Conservation (phyloP, 1,140 invertebrate species). For the Bombus fervidus region DNA sequence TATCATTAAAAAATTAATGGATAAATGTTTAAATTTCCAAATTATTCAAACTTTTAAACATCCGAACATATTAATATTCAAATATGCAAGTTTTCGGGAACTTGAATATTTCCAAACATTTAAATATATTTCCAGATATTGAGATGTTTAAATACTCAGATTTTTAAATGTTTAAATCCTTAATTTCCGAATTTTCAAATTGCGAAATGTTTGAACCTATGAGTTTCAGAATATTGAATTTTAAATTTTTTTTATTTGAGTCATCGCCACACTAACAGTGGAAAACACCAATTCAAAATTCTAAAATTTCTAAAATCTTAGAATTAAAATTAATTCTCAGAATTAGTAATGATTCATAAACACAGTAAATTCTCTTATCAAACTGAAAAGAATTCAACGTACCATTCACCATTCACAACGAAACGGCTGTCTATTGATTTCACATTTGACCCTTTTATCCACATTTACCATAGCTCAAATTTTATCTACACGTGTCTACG, state of each 20-base stretch:
- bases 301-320: too few species aligned
- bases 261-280: too few species aligned
- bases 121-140: too few species aligned
- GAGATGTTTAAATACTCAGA: too few species aligned
- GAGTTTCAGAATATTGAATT: too few species aligned
- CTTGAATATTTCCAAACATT: too few species aligned
- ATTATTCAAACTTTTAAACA: neutral
- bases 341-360: neutral
- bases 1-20: neutral
- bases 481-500: neutral
- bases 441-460: conserved; percentile 12
- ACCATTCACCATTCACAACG: too few species aligned
- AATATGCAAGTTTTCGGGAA: too few species aligned
- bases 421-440: neutral
- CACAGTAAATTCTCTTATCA: neutral
- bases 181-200: neutral
- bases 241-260: too few species aligned
- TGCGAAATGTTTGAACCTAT: too few species aligned
- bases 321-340: neutral
- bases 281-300: too few species aligned
- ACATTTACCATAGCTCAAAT: neutral
- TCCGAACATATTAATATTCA: neutral
- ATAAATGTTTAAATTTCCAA: neutral
- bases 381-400: neutral
- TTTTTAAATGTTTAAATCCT: too few species aligned